Base-by-base conservation (phyloP, 2,888 invertebrate genomes). In the Imbricaverruca yamaguchii region DNA sequence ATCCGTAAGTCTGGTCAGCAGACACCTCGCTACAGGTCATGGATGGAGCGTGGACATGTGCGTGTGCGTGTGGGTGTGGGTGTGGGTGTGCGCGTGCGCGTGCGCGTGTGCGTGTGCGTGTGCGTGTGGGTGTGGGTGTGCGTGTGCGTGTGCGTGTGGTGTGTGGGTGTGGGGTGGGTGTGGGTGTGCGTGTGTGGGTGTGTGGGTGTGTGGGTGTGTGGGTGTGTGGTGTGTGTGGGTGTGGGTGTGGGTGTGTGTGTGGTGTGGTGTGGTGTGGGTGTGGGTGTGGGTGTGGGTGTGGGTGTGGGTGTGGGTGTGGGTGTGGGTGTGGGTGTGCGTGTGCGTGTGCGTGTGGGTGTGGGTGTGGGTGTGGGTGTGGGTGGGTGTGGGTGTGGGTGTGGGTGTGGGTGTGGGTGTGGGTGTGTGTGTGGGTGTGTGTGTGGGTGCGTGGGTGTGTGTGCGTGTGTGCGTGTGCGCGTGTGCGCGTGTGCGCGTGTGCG, bases 401-500 rank as follows among this genome's bases (percentile, higher is more conserved):
- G 15, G 59, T 80, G 59, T 80, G 59, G 15, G 59, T 80, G 59
- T 80, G 59, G 15, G 59, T 80, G 59, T 80, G 59, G 15, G 59
- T 53, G 59, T 80, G 59, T 80, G 59, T 80, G 59, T 80, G 59
- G 15, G 59, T 80, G 59, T 80, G 59, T 80, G 59, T 80, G 59
- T 80, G 59, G 15, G 59, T 80, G 59, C 25, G 59, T 80, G 59
- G 15, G 59, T 80, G 59, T 80, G 59, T 55, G 59, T 80, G 25
- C 25, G 57, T 77, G 55, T 77, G 55, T 77, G 55, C 21, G 55
- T 77, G 55, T 77, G 55, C 21, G 55, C 21, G 55, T 77, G 55
- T 77, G 55, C 21, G 55, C 21, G 21, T 77, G 55, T 77, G 55
- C 21, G 55, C 21, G 55, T 77, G 39, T 12, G 39, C 6, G 39